Evolutionary conservation across 2,113 vertebrate genomes (phyloP).

Genomic region (Spermophilus dauricus): DNA sequence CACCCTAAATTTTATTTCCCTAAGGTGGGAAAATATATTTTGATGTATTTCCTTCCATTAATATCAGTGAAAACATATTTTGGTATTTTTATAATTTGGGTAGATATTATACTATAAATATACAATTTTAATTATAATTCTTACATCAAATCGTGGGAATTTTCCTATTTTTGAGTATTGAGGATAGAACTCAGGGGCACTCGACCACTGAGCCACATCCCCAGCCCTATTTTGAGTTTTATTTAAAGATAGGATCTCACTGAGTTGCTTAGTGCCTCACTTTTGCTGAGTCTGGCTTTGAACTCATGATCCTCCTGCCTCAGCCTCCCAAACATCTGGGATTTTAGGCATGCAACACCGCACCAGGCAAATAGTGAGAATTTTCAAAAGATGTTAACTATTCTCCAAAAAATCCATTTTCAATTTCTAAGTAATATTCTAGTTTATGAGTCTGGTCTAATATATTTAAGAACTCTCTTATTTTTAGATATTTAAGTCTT

Average conservation of each 20-base stretch:
- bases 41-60: constrained; percentile 25
- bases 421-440: neutral
- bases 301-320: no score
- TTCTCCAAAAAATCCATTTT: neutral
- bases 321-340: no score
- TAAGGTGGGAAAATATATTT: neutral
- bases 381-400: constrained; percentile 21
- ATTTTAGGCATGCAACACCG: no score
- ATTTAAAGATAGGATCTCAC: no score
- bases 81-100: neutral
- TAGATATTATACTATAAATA: neutral
- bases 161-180: neutral
- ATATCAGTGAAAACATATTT: neutral
- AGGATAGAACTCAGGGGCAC: no score
- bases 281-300: no score
- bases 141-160: neutral
- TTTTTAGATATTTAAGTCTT: neutral
- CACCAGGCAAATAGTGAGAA: neutral
- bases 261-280: no score
- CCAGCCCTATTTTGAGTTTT: no score
- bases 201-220: no score
- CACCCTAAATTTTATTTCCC: neutral
- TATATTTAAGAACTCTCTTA: neutral
- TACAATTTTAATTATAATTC: neutral
- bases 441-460: constrained; percentile 16